Conservation (phyloP, 1,140 invertebrate species). For the Caenorhabditis inopinata region DNA sequence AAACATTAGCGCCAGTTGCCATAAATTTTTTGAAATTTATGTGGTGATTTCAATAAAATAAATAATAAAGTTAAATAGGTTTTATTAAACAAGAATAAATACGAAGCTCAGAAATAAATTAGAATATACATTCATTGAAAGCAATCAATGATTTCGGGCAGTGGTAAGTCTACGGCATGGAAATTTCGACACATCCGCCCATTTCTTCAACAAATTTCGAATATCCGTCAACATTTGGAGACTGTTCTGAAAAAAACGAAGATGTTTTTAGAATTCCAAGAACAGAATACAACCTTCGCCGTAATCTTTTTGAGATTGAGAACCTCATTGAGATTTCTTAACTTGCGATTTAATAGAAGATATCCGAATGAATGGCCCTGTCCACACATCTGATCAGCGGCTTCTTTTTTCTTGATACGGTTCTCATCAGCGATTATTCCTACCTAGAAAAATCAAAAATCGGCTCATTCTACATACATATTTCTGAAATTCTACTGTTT, state of each 20-base stretch:
- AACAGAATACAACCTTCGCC: no score
- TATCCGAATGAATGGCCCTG: background rate
- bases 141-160: no score
- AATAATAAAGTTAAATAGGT: no score
- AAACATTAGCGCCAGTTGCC: no score
- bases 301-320: background rate
- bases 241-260: slow-evolving; percentile 3
- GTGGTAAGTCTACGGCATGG: background rate
- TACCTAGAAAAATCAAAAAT: background rate
- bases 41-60: no score
- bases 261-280: no score
- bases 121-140: background rate
- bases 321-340: background rate
- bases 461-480: no score
- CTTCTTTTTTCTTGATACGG: background rate
- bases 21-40: no score
- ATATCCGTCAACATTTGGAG: background rate
- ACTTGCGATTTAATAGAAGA: background rate
- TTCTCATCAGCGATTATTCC: background rate
- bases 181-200: background rate
- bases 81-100: no score
- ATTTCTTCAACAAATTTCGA: background rate
- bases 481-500: no score
- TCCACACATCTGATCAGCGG: background rate
- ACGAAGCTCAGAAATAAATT: no score